Percentiles rank a stretch among this genome's conserved stretches.
Evolutionary conservation across 2,888 invertebrate genomes (phyloP).

Genomic region (Escarpia spicata): DNA sequence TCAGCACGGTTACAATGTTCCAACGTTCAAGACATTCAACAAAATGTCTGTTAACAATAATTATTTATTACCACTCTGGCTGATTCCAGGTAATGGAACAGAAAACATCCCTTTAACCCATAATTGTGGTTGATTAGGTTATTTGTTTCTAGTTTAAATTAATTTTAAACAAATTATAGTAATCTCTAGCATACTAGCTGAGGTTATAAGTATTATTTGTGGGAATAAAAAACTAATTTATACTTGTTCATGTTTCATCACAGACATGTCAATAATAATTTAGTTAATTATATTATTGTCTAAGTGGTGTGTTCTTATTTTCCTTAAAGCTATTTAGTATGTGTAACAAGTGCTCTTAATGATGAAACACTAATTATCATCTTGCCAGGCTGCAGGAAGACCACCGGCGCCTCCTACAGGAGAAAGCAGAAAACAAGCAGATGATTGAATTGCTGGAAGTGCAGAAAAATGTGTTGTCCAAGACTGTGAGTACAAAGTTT

Average conservation of each 20-base stretch:
- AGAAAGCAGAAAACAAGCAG: conserved; percentile 61
- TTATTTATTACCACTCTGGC: too few species aligned
- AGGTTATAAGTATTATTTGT: too few species aligned
- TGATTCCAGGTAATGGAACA: too few species aligned
- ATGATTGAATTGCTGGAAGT: conserved; percentile 62
- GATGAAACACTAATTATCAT: background rate
- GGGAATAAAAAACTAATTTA: background rate
- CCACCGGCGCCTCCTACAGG: conserved; percentile 57
- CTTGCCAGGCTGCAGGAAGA: conserved; percentile 51
- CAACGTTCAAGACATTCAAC: too few species aligned
- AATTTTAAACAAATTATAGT: too few species aligned
- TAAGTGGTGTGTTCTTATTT: background rate
- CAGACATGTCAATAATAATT: conserved; percentile 10
- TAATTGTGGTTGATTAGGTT: too few species aligned
- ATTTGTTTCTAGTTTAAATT: too few species aligned
- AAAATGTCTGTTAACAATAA: too few species aligned
- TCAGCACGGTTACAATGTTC: too few species aligned
- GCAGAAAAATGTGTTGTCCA: conserved; percentile 60
- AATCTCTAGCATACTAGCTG: too few species aligned
- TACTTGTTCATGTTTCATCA: background rate
- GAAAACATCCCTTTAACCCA: too few species aligned
- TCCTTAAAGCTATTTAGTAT: too few species aligned
- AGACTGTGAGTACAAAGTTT: conserved; percentile 59
- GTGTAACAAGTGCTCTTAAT: background rate
- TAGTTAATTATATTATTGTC: conserved; percentile 8